Base-by-base conservation (phyloP, 2,113 vertebrate genomes). In the Anhinga anhinga region DNA sequence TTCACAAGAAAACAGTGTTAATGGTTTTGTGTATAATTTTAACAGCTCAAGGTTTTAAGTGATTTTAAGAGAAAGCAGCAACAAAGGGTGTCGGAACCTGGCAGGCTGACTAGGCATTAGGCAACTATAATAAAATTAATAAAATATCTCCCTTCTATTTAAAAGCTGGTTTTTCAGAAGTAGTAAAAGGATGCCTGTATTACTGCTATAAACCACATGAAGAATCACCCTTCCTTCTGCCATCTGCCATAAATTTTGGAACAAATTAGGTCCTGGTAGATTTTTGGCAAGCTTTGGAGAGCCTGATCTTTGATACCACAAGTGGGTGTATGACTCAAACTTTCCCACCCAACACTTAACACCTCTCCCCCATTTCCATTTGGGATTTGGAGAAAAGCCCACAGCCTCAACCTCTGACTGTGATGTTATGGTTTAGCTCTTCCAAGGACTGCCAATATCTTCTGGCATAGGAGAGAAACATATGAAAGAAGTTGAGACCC, bases 401-500 rank as follows among this genome's bases (percentile, higher is more conserved):
- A 3, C 40, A 78, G 52, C 17, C 34, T 38, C 76, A 84, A 42
- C 32, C 56, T 71, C 83, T 44, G 45, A 27, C 42, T 71, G n/a
- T 2, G 29, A 11, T 11, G 11, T 36, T 9, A n/a, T 2, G 3
- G 29, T 19, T 71, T 19, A 84, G 34, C 19, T 66, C 80, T 72
- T 45, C 36, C 67, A 47, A 66, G 5, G 23, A 16, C 34, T 81
- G 42, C 11, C 50, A 73, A 21, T 17, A 59, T 15, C 50, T 45
- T 50, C 59, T 73, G n/a, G 42, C 63, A 86, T 0, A 42, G 25
- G 29, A 59, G 2, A 80, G 30, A 53, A 82, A 45, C 11, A 71
- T 0, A 20, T 2, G 18, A 69, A 56, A 66, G 7, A 47, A 83
- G 27, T 1, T 38, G 10, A 94, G 32, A 49, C 23, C 5, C 3